Base-by-base conservation (phyloP, 2,888 invertebrate species). In the Liodrosophila aerea region DNA sequence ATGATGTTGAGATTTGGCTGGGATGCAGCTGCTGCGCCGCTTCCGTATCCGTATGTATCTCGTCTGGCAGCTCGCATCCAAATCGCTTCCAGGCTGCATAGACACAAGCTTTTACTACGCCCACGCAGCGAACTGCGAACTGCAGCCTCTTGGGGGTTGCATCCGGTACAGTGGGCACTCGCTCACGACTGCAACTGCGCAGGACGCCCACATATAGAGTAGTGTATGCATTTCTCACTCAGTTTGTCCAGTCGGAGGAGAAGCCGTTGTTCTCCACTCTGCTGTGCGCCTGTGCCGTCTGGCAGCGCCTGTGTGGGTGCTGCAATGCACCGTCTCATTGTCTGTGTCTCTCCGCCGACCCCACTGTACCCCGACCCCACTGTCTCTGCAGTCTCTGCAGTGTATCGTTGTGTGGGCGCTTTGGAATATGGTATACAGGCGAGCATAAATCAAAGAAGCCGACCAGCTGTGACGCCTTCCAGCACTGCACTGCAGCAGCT, bases 291-390 rank as follows among this genome's bases (percentile, higher is more conserved):
- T 80, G 73, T 61, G 61, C 34, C 56, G 7, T n/a, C 30, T 77
- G 75, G 82, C 85, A 77, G 57, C 65, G 47, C 54, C 76, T 73
- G 82, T 82, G 85, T 77, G 82, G 73, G 54, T 61, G 59, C 71
- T 53, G 54, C 52, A 15, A 18, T 11, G 34, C 33, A 34, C 27
- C 15, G 45, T 16, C 31, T 36, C 31, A 9, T 44, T 36, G 15
- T 50, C 8, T 27, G n/a, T 34, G 8, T 12, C 22, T 37, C 29
- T 11, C 13, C 31, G 31, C 31, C 8, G 33, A 16, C 16, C 2
- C 8, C 18, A 29, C 16, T 30, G 5, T 18, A 13, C 33, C n/a
- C n/a, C n/a, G n/a, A n/a, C n/a, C n/a, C 52, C 51, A 58, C 29
- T 51, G 41, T 44, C 4, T 7, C 7, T 3, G 3, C 15, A 15